phyloP scores from a whole-genome alignment of 2,888 invertebrate species.

The Mesoligia furuncula region DNA sequence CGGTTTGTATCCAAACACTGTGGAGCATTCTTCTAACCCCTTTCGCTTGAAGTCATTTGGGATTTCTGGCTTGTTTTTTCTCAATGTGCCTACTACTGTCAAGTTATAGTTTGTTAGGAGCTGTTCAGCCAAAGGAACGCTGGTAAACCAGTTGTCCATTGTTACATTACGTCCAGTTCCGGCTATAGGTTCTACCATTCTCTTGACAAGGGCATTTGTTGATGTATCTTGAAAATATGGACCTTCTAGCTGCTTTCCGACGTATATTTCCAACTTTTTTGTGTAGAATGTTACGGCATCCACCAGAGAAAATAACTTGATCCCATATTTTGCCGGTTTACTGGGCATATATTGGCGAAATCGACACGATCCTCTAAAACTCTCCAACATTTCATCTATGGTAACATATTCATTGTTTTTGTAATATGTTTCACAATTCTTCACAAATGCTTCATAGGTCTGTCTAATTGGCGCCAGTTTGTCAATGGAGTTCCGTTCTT shows the following conservation, averaged over 20 bases:
- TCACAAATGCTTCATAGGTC: constrained; percentile 16
- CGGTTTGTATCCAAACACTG: too few species aligned
- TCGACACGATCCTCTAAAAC: constrained; percentile 42
- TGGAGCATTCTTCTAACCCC: too few species aligned
- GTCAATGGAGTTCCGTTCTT: constrained; percentile 32
- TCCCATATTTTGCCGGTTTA: constrained; percentile 54
- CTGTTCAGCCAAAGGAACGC: constrained; percentile 28
- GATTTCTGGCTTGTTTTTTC: constrained; percentile 59
- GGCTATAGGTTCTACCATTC: constrained; percentile 41
- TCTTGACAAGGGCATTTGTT: constrained; percentile 29
- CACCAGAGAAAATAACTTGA: constrained; percentile 47
- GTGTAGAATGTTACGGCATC: constrained; percentile 48
- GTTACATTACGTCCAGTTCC: constrained; percentile 36
- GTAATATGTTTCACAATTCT: constrained; percentile 23
- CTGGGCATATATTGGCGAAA: constrained; percentile 36
- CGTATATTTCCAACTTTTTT: constrained; percentile 51
- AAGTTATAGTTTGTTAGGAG: constrained; percentile 41
- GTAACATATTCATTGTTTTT: constrained; percentile 26
- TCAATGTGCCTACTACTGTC: constrained; percentile 55
- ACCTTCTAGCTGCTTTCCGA: constrained; percentile 39
- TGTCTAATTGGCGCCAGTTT: constrained; percentile 19
- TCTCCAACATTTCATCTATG: constrained; percentile 43
- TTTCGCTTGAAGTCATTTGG: constrained; percentile 42
- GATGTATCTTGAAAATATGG: too few species aligned
- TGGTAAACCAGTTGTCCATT: constrained; percentile 20